phyloP scores from a whole-genome alignment of 1,140 invertebrate species.

The Pseudachorutes palmiensis region DNA sequence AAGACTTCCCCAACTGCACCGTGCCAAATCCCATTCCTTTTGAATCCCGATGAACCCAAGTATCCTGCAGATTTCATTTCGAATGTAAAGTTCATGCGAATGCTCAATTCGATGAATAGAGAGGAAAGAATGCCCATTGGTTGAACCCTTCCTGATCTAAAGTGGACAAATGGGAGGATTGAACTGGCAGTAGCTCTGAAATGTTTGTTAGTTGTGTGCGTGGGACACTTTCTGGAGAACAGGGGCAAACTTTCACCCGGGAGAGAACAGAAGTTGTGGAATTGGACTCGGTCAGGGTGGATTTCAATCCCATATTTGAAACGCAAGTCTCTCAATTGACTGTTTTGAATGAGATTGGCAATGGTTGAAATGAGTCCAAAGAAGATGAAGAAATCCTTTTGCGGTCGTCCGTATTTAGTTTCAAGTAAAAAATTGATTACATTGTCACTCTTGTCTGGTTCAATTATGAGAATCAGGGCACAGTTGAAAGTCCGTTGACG shows the following conservation, averaged over 20 bases:
- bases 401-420: slow-evolving; percentile 4
- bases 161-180: not conserved
- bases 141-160: not conserved
- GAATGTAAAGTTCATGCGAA: not conserved
- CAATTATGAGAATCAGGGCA: not conserved
- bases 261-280: not conserved
- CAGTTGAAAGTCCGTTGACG: not conserved
- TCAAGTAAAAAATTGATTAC: not conserved
- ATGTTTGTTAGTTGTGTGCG: not conserved
- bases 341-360: too few relatives aligned
- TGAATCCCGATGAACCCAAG: not conserved
- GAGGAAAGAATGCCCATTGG: not conserved
- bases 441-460: not conserved
- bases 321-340: not conserved
- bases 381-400: slow-evolving; percentile 10
- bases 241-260: not conserved
- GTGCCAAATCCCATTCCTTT: slow-evolving; percentile 6
- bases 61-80: not conserved
- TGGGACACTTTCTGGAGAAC: slow-evolving; percentile 1
- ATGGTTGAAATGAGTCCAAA: not conserved
- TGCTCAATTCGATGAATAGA: not conserved
- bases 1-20: slow-evolving; percentile 13
- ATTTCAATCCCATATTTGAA: not conserved
- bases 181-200: not conserved
- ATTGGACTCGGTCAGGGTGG: not conserved